These are phyloP conservation scores for Sus scrofa DNA, from an alignment of 2,113 vertebrate species.

Conservation along the genomic window DNA sequence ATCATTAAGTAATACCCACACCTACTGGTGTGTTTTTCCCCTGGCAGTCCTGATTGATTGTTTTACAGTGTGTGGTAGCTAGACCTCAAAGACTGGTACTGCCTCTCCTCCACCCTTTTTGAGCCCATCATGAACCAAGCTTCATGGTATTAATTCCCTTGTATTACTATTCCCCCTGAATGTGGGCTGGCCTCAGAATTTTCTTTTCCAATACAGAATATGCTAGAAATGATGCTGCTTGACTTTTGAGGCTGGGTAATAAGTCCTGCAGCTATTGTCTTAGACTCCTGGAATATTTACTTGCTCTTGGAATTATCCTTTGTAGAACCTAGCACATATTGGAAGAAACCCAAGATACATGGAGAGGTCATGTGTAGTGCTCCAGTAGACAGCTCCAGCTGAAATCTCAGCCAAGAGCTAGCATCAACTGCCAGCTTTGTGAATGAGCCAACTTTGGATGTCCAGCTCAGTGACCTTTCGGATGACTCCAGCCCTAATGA, in stretches of 20 bases:
- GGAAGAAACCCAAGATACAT: not conserved
- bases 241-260: not conserved
- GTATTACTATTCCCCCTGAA: not conserved
- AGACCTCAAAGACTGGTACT: not conserved
- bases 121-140: too few relatives aligned
- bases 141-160: not conserved
- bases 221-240: not conserved
- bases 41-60: not conserved
- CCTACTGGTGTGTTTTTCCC: not conserved
- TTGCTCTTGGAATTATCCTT: not conserved
- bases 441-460: not conserved
- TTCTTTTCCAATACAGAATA: slow-evolving; percentile 2
- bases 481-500: not conserved
- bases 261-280: not conserved
- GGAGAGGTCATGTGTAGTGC: not conserved
- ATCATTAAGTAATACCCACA: not conserved
- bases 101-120: not conserved
- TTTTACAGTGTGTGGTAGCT: not conserved
- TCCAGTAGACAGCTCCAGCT: not conserved
- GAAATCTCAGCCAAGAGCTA: not conserved
- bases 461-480: not conserved
- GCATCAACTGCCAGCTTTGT: not conserved
- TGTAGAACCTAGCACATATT: not conserved
- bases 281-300: not conserved
- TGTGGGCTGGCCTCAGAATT: not conserved